These are phyloP conservation scores for Acanthochromis polyacanthus DNA, from an alignment of 2,113 vertebrate species.

Conservation along the genomic window DNA sequence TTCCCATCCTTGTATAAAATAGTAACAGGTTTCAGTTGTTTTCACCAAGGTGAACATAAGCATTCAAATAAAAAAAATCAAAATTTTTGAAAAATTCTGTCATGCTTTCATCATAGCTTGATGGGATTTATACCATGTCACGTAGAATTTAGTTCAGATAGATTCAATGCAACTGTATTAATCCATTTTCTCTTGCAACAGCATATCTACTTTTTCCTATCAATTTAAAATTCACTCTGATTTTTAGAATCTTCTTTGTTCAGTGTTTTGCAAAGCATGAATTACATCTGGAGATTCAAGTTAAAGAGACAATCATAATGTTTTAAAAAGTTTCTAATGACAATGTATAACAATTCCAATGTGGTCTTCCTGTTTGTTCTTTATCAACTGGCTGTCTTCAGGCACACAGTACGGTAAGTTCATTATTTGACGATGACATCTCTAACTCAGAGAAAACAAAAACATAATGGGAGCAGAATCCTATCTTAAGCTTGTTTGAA, in stretches of 20 bases:
- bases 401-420: constrained; percentile 64
- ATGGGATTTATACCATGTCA: neutral
- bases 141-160: neutral
- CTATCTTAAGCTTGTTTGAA: constrained; percentile 62
- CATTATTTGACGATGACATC: constrained; percentile 55
- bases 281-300: neutral
- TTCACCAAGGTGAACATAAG: too few species aligned
- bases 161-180: too few species aligned
- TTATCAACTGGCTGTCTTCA: constrained; percentile 33
- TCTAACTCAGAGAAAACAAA: constrained; percentile 66
- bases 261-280: neutral
- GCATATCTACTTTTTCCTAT: too few species aligned
- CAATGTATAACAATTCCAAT: neutral
- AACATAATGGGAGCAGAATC: constrained; percentile 52
- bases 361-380: constrained; percentile 43
- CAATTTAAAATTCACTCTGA: neutral
- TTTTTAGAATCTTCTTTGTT: constrained; percentile 1
- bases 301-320: neutral
- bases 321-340: constrained; percentile 19
- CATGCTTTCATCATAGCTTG: neutral
- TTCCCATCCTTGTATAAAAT: neutral
- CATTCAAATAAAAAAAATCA: too few species aligned
- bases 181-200: too few species aligned
- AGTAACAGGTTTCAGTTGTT: neutral
- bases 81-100: too few species aligned